These are phyloP conservation scores for Agrotis ipsilon DNA, from an alignment of 2,888 invertebrate species.

Conservation along the genomic window DNA sequence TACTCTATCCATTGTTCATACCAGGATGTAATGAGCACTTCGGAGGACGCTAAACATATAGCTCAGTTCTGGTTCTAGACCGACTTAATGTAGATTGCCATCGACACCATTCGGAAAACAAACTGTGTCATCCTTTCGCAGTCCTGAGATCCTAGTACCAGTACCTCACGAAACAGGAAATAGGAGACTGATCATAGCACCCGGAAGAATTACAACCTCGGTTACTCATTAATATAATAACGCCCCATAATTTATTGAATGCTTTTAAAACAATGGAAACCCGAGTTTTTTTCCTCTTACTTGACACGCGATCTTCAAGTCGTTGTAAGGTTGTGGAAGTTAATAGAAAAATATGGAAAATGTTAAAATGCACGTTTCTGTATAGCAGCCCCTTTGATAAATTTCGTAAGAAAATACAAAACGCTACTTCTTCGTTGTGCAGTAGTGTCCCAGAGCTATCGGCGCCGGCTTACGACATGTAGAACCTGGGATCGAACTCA, in stretches of 20 bases:
- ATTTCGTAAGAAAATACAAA: too few relatives aligned
- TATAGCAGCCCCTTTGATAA: neutral
- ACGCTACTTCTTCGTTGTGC: too few relatives aligned
- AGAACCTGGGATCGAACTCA: too few relatives aligned
- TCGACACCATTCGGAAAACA: too few relatives aligned
- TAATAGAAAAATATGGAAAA: conserved; percentile 38
- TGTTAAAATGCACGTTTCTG: neutral
- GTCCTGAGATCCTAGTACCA: conserved; percentile 9
- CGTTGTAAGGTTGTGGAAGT: conserved; percentile 43
- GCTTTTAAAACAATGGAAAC: conserved; percentile 58
- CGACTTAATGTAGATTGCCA: too few relatives aligned
- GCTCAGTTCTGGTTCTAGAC: too few relatives aligned
- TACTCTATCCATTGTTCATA: too few relatives aligned
- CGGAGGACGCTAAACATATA: too few relatives aligned
- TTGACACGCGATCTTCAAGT: conserved; percentile 55
- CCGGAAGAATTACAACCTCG: conserved; percentile 58
- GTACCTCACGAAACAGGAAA: conserved; percentile 56
- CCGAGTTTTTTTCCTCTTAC: conserved; percentile 52
- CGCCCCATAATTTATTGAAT: conserved; percentile 55
- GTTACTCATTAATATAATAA: conserved; percentile 47
- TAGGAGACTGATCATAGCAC: conserved; percentile 40
- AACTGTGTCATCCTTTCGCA: conserved; percentile 7
- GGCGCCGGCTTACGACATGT: too few relatives aligned
- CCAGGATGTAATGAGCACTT: too few relatives aligned
- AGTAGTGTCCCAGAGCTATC: too few relatives aligned